Evolutionary conservation across 2,797 vertebrate genomes (phyloP), one percentile per base, ranked within the genome.

Genomic region (Crenichthys baileyi): DNA sequence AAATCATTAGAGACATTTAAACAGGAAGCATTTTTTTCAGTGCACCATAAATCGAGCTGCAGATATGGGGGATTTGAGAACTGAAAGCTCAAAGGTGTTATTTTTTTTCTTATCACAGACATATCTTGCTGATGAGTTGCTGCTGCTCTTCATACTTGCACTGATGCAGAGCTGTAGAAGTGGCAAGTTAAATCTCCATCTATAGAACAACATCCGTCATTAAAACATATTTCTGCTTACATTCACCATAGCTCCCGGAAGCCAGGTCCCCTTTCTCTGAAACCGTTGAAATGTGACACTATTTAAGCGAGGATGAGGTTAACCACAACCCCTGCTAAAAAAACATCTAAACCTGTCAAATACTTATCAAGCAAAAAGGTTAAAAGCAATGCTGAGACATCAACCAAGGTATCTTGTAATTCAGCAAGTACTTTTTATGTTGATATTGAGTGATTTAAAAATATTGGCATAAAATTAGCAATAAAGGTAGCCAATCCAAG

Each of bases 251-350:
- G 15, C 46, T 4, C 31, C 31, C 50, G 50, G 0, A 3, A 44
- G 22, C 3, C 26, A 72, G 4, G 36, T 46, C 58, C 78, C 55
- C 4, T 8, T 89, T 87, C 82, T 90, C 58, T 70, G 76, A 87
- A 90, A 82, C 36, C 3, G 29, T 50, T 70, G 22, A 55, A 56
- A 86, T 76, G 76, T 83, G 77, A 31, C 75, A n/a, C 7, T 15
- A 41, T 65, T 51, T 81, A 56, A 60, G 56, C 7, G 11, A 36
- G 53, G 72, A 76, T 83, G 85, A 29, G 79, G 87, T 83, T 73
- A 72, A 88, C 87, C 88, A 72, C 79, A 73, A 63, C 74, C 41
- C 3, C 46, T 22, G 26, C 16, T 67, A 7, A 65, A 4, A 44
- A 26, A 22, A 5, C 8, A 41, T 60, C 20, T 44, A 4, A 55